phyloP scores from a whole-genome alignment of 2,888 invertebrate species.

The Trissolcus brochymenae region DNA sequence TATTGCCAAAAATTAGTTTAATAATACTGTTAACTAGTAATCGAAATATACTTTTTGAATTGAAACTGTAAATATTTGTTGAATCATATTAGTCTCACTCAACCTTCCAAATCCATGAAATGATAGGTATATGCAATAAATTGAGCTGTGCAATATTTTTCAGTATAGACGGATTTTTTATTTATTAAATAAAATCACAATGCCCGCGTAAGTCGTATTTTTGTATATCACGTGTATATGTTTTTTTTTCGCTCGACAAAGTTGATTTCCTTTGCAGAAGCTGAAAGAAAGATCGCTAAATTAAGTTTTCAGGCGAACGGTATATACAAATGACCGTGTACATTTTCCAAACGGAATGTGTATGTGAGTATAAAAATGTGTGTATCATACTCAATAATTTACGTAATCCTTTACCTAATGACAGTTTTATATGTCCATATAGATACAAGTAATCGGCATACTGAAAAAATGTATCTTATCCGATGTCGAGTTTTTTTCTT shows the following conservation, averaged over 20 bases:
- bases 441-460: constrained; percentile 60
- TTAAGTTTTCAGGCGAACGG: constrained; percentile 56
- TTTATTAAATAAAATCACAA: constrained; percentile 66
- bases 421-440: constrained; percentile 59
- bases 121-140: constrained; percentile 33
- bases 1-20: too few species aligned
- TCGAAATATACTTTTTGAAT: too few species aligned
- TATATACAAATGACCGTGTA: constrained; percentile 62
- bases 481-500: constrained; percentile 42
- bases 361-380: constrained; percentile 58
- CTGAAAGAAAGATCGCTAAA: constrained; percentile 57
- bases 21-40: too few species aligned
- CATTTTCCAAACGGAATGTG: constrained; percentile 59
- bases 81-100: too few species aligned
- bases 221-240: constrained; percentile 65
- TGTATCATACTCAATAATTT: constrained; percentile 58
- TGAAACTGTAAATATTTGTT: too few species aligned
- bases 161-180: constrained; percentile 65
- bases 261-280: constrained; percentile 58
- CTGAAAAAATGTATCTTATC: constrained; percentile 59
- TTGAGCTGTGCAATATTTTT: neutral
- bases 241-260: constrained; percentile 58
- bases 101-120: too few species aligned
- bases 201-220: constrained; percentile 66
- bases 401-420: constrained; percentile 56